Evolutionary conservation across 2,797 vertebrate genomes (phyloP), one percentile per base, ranked within the genome.

Genomic region (Meda fulgida): DNA sequence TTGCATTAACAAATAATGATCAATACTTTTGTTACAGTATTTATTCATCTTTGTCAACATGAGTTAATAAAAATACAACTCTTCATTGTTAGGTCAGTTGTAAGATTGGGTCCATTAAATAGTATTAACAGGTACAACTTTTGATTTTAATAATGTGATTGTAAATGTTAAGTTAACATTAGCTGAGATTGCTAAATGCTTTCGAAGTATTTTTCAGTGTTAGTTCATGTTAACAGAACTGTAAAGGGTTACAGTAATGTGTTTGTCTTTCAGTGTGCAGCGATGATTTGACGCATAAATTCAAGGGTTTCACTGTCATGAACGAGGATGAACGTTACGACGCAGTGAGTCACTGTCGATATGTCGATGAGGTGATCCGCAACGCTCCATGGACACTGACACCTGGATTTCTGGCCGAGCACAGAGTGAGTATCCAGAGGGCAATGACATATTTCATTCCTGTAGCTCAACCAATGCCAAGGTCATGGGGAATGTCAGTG

Each of bases 281-380:
- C 1, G 96, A 97, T 29, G 95, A 96, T 75, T 93, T 97, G 58
- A 97, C 96, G 0, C 96, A 96, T 90, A 95, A 95, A 89, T 94
- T 96, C 80, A 97, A 97, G 90, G 96, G 96, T 90, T 97, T 97
- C 93, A 97, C 96, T 0, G 96, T 97, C 38, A 96, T 97, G 96
- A 96, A 95, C 1, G 96, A 97, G 3, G 95, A 91, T 0, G 96
- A 97, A 75, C 94, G 96, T 16, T 97, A 97, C 0, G 96, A 96
- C 0, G 96, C 96, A 0, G 95, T 97, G 29, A 95, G 96, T 90
- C 96, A 97, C 89, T 97, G 96, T 88, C 96, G 96, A 83, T 97
- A 97, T 0, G 96, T 97, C 86, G 96, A 96, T 0, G 96, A 97
- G 89, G 95, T 97, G 82, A 95, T 96, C 89, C 93, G 96, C 89